A percentile compares a stretch with the other conserved stretches of the same genome.
phyloP scores from a whole-genome alignment of 1,140 invertebrate species.

The Chlorops oryzae region DNA sequence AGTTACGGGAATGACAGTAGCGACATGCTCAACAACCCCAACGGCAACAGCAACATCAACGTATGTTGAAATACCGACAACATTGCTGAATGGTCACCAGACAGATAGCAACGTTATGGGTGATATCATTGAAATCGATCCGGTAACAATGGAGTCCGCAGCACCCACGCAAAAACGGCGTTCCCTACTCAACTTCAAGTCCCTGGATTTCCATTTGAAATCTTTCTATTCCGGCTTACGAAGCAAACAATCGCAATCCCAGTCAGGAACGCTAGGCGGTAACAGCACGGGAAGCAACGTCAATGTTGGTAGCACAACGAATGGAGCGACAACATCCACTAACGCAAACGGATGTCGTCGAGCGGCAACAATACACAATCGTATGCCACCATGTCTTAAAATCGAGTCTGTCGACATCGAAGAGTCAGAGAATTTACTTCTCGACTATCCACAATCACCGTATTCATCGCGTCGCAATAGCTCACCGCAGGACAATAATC shows the following conservation, averaged over 20 bases:
- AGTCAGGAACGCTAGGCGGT: constrained; percentile 14
- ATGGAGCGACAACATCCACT: constrained; percentile 2
- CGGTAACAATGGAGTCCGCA: not conserved
- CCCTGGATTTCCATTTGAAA: constrained; percentile 43
- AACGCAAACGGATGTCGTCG: no score
- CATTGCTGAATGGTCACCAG: no score
- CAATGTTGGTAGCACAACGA: constrained; percentile 9
- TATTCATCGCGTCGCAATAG: constrained; percentile 27
- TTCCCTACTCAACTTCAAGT: constrained; percentile 43
- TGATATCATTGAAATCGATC: no score
- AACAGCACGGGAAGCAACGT: constrained; percentile 7
- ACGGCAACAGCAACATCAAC: constrained; percentile 10
- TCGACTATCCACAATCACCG: constrained; percentile 32
- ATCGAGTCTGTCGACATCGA: constrained; percentile 42
- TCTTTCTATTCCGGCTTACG: constrained; percentile 38
- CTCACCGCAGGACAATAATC: constrained; percentile 18
- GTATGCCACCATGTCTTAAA: constrained; percentile 33
- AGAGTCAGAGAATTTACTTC: constrained; percentile 23
- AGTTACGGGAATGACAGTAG: constrained; percentile 1
- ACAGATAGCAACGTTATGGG: no score
- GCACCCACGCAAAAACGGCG: constrained; percentile 26
- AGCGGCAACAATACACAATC: constrained; percentile 10
- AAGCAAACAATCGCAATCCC: constrained; percentile 21
- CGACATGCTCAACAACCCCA: constrained; percentile 5
- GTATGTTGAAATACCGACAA: not conserved